Conservation (phyloP, 2,797 vertebrate species). For the Pangasius sanitwongsei region DNA sequence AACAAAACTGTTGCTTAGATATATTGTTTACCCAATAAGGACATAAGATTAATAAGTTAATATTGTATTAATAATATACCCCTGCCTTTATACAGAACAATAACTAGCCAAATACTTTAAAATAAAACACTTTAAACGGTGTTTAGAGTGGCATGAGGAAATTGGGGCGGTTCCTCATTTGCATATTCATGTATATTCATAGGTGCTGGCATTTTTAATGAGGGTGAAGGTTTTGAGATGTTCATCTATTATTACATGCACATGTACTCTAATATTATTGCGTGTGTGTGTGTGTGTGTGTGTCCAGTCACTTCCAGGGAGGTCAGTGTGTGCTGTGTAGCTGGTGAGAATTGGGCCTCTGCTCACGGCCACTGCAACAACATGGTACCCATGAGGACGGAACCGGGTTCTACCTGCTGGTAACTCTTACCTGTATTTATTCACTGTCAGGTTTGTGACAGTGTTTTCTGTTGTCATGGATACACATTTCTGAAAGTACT, state of each 20-base stretch:
- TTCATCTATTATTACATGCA: not conserved
- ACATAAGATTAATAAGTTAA: too few relatives aligned
- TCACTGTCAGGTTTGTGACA: not conserved
- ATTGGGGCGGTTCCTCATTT: not conserved
- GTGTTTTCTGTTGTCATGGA: not conserved
- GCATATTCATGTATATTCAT: not conserved
- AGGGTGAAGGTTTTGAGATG: not conserved
- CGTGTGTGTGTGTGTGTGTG: slow-evolving; percentile 4
- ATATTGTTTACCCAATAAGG: too few relatives aligned
- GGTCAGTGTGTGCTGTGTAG: not conserved
- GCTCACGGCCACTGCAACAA: slow-evolving; percentile 5
- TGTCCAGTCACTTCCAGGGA: not conserved
- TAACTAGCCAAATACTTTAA: too few relatives aligned
- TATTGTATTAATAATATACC: too few relatives aligned
- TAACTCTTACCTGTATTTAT: not conserved
- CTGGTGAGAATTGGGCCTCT: slow-evolving; percentile 13
- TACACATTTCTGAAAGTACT: not conserved
- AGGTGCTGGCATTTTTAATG: too few relatives aligned
- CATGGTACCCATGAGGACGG: not conserved
- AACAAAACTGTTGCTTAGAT: too few relatives aligned
- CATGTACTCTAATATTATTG: not conserved
- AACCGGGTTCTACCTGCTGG: slow-evolving; percentile 1
- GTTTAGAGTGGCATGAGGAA: too few relatives aligned
- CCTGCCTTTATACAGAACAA: too few relatives aligned
- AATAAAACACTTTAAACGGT: too few relatives aligned